Evolutionary conservation across 1,140 invertebrate genomes (phyloP).

Genomic region (Halesus radiatus): DNA sequence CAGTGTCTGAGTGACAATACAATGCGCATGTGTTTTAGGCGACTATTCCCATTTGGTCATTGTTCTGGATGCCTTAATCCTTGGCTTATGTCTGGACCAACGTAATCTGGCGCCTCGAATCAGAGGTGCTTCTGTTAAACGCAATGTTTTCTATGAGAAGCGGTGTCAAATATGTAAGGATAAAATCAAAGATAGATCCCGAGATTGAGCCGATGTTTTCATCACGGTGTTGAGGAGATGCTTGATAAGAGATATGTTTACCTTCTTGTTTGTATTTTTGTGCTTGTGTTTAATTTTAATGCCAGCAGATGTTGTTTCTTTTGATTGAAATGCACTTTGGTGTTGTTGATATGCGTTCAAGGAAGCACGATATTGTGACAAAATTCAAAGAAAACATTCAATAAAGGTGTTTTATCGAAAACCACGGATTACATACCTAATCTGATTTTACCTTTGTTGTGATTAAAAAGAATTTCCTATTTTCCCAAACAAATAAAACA

Average conservation of each 20-base stretch:
- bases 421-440: too few species aligned
- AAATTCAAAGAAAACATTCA: too few species aligned
- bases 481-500: too few species aligned
- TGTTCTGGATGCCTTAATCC: slow-evolving; percentile 23
- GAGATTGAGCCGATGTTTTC: slow-evolving; percentile 43
- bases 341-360: too few species aligned
- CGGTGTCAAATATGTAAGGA: slow-evolving; percentile 41
- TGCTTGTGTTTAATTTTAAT: neutral
- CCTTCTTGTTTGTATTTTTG: slow-evolving; percentile 21
- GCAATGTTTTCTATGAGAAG: slow-evolving; percentile 28
- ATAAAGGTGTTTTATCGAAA: too few species aligned
- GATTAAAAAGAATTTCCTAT: too few species aligned
- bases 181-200: slow-evolving; percentile 38
- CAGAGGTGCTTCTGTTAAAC: slow-evolving; percentile 42
- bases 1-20: slow-evolving; percentile 43
- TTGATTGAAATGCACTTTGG: neutral
- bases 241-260: slow-evolving; percentile 42
- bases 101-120: slow-evolving; percentile 55
- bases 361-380: too few species aligned
- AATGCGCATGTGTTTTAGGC: slow-evolving; percentile 35
- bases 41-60: slow-evolving; percentile 38
- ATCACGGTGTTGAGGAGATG: slow-evolving; percentile 37
- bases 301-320: slow-evolving; percentile 28
- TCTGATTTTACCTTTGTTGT: too few species aligned
- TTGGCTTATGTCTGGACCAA: slow-evolving; percentile 35